Evolutionary conservation across 2,888 invertebrate species (phyloP).

Genomic region (Lasius platythorax): DNA sequence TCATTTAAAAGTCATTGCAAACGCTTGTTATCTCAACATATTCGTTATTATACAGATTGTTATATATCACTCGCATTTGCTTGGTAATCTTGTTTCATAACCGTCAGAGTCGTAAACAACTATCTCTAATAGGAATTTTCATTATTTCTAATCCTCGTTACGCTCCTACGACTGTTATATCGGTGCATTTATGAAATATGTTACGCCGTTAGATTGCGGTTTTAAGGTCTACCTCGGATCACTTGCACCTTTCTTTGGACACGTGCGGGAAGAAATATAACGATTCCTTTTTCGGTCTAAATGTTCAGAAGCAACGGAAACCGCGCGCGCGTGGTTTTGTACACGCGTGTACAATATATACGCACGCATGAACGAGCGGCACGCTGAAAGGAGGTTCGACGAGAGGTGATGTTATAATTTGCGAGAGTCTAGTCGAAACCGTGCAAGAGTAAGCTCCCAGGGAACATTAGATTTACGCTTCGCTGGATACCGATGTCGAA

Average conservation of each 20-base stretch:
- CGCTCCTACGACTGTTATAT: background rate
- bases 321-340: constrained; percentile 18
- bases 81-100: background rate
- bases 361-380: constrained; percentile 44
- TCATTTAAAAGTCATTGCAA: background rate
- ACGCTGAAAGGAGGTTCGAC: constrained; percentile 54
- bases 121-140: too few species aligned
- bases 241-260: background rate
- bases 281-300: background rate
- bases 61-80: background rate
- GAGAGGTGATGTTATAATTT: constrained; percentile 67
- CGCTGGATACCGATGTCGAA: constrained; percentile 60
- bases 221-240: background rate
- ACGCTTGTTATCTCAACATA: background rate
- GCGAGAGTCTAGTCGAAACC: constrained; percentile 57
- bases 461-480: constrained; percentile 69
- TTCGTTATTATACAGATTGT: background rate
- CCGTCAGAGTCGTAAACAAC: too few species aligned
- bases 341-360: background rate
- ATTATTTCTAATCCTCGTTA: too few species aligned
- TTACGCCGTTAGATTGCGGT: background rate
- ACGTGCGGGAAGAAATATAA: background rate
- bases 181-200: background rate
- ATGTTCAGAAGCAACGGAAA: background rate
- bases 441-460: constrained; percentile 55